Percentiles rank a stretch among this genome's conserved stretches.
phyloP scores from a whole-genome alignment of 1,140 invertebrate genomes.

The Hermetia illucens region DNA sequence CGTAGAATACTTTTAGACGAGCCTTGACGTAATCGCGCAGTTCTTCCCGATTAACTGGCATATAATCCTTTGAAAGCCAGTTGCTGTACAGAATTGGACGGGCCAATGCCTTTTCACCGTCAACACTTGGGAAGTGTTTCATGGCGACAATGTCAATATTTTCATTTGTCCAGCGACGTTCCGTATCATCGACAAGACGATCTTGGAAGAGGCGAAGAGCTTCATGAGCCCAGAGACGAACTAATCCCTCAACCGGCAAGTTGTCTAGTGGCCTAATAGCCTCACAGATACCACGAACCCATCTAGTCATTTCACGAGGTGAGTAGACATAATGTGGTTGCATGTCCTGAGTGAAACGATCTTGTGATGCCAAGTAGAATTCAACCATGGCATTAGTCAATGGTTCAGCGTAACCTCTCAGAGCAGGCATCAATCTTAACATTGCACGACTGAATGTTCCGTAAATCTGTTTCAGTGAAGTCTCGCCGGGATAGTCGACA shows the following conservation, averaged over 20 bases:
- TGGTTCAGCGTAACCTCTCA: slow-evolving; percentile 88
- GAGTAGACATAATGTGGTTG: slow-evolving; percentile 99
- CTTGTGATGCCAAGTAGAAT: slow-evolving; percentile 93
- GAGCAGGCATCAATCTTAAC: slow-evolving; percentile 77
- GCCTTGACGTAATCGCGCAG: slow-evolving; percentile 94
- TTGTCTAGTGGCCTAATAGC: slow-evolving; percentile 89
- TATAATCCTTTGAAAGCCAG: slow-evolving; percentile 97
- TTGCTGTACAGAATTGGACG: slow-evolving; percentile 89
- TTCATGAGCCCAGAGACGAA: slow-evolving; percentile 97
- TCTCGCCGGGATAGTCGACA: slow-evolving; percentile 98
- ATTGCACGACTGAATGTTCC: slow-evolving; percentile 96
- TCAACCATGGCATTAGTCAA: slow-evolving; percentile 99
- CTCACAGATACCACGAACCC: slow-evolving; percentile 98
- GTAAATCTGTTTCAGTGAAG: slow-evolving; percentile 95
- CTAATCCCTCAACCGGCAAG: slow-evolving; percentile 82
- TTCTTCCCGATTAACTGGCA: slow-evolving; percentile 90
- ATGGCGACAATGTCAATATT: slow-evolving; percentile 89
- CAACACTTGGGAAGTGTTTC: slow-evolving; percentile 88
- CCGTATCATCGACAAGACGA: slow-evolving; percentile 84
- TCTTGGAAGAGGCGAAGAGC: slow-evolving; percentile 95
- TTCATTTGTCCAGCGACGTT: slow-evolving; percentile 96
- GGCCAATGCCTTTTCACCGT: slow-evolving; percentile 68
- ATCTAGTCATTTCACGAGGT: slow-evolving; percentile 98
- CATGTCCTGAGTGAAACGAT: slow-evolving; percentile 98
- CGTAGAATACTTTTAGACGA: slow-evolving; percentile 96